phyloP scores from a whole-genome alignment of 2,888 invertebrate species.

The Polydrusus pterygomalis region DNA sequence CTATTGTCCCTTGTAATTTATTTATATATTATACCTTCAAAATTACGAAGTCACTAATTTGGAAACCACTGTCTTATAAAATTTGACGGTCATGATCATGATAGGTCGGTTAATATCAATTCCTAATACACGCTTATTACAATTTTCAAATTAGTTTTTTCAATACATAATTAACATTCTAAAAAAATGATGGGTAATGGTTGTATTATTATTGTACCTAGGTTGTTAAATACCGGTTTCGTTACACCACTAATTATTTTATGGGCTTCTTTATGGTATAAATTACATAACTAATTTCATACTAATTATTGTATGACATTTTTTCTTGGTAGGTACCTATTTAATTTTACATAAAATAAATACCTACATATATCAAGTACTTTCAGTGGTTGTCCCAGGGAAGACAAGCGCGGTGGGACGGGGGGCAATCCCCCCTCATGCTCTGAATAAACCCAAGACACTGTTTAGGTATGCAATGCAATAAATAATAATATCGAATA shows the following conservation, averaged over 20 bases:
- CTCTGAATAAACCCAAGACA: no score
- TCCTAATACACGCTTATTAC: background rate
- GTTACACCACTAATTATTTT: slow-evolving; percentile 9
- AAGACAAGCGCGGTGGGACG: no score
- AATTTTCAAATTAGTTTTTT: slow-evolving; percentile 14
- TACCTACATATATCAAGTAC: background rate
- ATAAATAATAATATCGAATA: no score
- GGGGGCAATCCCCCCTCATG: no score
- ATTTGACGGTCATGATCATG: slow-evolving; percentile 8
- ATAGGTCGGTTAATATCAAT: background rate
- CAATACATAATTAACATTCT: slow-evolving; percentile 6
- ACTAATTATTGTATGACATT: slow-evolving; percentile 7
- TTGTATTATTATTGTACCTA: slow-evolving; percentile 6
- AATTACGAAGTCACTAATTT: background rate
- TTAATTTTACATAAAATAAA: background rate
- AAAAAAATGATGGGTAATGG: slow-evolving; percentile 8
- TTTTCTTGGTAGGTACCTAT: background rate
- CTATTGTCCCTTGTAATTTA: no score
- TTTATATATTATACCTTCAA: no score
- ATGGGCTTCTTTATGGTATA: slow-evolving; percentile 5
- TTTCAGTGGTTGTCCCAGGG: no score
- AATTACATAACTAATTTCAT: slow-evolving; percentile 21
- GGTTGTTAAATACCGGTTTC: slow-evolving; percentile 13
- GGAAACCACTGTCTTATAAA: background rate
- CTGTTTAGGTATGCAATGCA: no score